phyloP scores from a whole-genome alignment of 1,140 invertebrate genomes.

The Drosophila nigrodunni region DNA sequence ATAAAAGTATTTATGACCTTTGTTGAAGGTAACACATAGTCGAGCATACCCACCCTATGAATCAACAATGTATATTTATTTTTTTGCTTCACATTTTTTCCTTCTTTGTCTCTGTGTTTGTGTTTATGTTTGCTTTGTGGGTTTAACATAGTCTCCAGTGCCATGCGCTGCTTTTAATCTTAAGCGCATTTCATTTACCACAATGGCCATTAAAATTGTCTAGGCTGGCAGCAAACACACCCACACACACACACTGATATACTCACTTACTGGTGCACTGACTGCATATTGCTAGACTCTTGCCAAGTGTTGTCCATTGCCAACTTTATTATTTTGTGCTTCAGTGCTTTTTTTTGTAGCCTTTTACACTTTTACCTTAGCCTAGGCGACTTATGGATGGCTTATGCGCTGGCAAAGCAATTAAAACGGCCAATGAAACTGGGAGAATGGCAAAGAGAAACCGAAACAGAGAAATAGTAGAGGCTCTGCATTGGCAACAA shows the following conservation, averaged over 20 bases:
- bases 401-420: conserved; percentile 76
- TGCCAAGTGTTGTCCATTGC: conserved; percentile 33
- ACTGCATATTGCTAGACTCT: conserved; percentile 40
- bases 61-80: conserved; percentile 9
- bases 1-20: not conserved
- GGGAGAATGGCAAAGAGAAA: conserved; percentile 19
- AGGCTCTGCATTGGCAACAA: conserved; percentile 50
- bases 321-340: conserved; percentile 39
- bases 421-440: conserved; percentile 73
- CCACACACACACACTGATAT: not conserved
- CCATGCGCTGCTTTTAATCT: conserved; percentile 69
- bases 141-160: conserved; percentile 63
- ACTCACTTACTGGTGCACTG: conserved; percentile 1
- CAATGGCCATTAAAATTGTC: conserved; percentile 72
- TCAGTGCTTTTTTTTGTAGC: not conserved
- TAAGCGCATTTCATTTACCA: conserved; percentile 81
- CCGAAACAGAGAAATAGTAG: conserved; percentile 27
- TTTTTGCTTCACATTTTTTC: not conserved
- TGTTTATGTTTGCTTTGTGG: conserved; percentile 79
- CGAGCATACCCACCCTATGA: not conserved
- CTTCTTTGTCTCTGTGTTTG: conserved; percentile 51
- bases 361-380: conserved; percentile 36
- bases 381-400: conserved; percentile 66
- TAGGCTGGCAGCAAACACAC: conserved; percentile 37
- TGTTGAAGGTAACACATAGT: not conserved